Evolutionary conservation across 2,888 invertebrate genomes (phyloP), one percentile per base, ranked within the genome.

Genomic region (Thelaira solivaga): DNA sequence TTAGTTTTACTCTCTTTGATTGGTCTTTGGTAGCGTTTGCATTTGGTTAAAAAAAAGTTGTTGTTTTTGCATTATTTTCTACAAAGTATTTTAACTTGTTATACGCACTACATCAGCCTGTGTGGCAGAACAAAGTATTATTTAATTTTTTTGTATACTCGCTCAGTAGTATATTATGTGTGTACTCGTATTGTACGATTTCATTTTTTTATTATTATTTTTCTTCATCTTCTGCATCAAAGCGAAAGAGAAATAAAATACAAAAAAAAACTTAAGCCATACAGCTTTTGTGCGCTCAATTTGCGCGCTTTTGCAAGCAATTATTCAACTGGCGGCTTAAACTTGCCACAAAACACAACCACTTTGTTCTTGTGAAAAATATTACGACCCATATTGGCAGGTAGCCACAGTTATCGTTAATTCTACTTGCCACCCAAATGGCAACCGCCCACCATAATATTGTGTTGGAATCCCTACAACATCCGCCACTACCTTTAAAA

Each of bases 251-350:
- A 31, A 69, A 43, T 22, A 34, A 36, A 13, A 13, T 7, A 26
- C 4, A 59, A 18, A 36, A 71, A 51, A 69, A 69, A 80, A 69
- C 69, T 69, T 74, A 73, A 67, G 72, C 72, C 67, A 59, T 77
- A 71, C 67, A 77, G 80, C 80, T 83, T 79, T 82, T 83, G 82
- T 84, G 83, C 85, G 85, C 85, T 85, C 85, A 85, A 85, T 85
- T 85, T 85, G 85, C 83, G 76, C 74, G 85, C 84, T 85, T 85
- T 85, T 83, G 82, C 85, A 85, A 83, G 81, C 85, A 85, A 85
- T 85, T 85, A 85, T 85, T 85, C 85, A 85, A 84, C 81, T 53
- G 75, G 78, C 81, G 81, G 85, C 84, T 85, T 85, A 82, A 85
- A 83, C 81, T 82, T 79, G 72, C 79, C 79, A 79, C 79, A 74